Base-by-base conservation (phyloP, 2,113 vertebrate species). In the Alectura lathami region DNA sequence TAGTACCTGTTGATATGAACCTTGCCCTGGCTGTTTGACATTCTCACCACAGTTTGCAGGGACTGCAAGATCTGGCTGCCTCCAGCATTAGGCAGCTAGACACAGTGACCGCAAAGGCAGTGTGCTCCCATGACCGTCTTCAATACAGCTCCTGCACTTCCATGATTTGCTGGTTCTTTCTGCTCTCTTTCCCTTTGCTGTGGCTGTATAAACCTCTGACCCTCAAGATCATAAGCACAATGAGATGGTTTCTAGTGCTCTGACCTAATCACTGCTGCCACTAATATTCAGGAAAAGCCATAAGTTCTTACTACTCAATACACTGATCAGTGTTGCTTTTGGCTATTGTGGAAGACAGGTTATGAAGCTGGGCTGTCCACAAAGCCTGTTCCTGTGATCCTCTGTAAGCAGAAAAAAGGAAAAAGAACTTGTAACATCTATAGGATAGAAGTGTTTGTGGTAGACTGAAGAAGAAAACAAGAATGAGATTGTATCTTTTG, bases 21-120 rank as follows among this genome's bases (percentile, higher is more conserved):
- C 68, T 50, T 77, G 68, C 32, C 70, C 75, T 89, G 62, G 36
- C 26, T 89, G 3, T 80, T 86, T 93, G 67, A 88, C 85, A 69
- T 91, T 93, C 81, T 64, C 62, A 85, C 36, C 50, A 40, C 51
- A 70, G 38, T 1, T 4, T 68, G 20, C 42, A 83, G 73, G 42
- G 42, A 17, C 47, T 77, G 59, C 50, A 77, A 77, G 29, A 23
- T 27, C 54, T 53, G 53, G 7, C 63, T 94, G 75, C 42, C 63
- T 86, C 47, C 60, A 27, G 29, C 38, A 34, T 77, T 38, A 67
- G 62, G 72, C 72, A 90, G 76, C 16, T 17, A 54, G 63, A 88
- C 57, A 80, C 79, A 86, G 47, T 43, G 66, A 54, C 70, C 70
- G 89, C 70, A 69, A 32, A 69, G 27, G 36, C 6, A 83, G 53